Conservation (phyloP, 2,797 vertebrate species). For the Erethizon dorsatum region DNA sequence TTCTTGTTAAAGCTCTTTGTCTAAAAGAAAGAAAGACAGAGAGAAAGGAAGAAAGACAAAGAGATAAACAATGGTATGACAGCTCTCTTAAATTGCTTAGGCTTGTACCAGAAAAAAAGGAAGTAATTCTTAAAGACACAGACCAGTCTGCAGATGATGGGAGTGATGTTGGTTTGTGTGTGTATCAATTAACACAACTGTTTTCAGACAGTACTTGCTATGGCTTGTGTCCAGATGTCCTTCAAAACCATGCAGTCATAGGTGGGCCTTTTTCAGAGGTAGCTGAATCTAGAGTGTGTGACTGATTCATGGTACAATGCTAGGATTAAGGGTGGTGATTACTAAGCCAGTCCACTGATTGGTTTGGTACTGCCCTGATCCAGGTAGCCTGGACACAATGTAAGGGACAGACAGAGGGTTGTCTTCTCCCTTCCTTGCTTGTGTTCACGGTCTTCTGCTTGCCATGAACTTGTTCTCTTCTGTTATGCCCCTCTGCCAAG, state of each 20-base stretch:
- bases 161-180: neutral
- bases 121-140: neutral
- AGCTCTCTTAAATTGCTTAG: constrained; percentile 35
- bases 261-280: neutral
- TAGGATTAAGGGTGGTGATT: neutral
- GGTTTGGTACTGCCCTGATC: neutral
- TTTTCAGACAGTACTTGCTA: neutral
- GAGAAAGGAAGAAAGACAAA: neutral
- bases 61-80: neutral
- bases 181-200: neutral
- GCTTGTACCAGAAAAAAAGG: neutral
- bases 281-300: neutral
- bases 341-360: neutral
- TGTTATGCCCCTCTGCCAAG: neutral
- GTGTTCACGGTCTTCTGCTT: neutral
- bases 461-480: neutral
- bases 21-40: neutral
- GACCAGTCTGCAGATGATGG: neutral
- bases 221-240: neutral
- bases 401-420: neutral
- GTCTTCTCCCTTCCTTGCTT: neutral
- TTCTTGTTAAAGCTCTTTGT: constrained; percentile 57
- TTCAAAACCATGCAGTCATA: neutral
- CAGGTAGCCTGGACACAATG: neutral
- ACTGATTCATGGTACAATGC: neutral